phyloP scores from a whole-genome alignment of 2,888 invertebrate genomes.

The Eristalinus aeneus region DNA sequence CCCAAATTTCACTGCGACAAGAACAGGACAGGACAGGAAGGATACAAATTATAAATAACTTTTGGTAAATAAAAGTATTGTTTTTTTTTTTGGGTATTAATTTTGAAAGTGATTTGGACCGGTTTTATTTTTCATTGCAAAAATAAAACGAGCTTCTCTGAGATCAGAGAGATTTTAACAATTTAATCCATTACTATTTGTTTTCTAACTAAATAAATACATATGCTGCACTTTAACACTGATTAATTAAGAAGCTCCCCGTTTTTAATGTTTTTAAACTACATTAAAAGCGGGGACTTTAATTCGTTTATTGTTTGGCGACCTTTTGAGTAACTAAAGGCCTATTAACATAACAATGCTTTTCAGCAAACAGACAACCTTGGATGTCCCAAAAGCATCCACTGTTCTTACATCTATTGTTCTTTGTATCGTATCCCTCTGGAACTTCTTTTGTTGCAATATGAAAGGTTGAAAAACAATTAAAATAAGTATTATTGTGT shows the following conservation, averaged over 20 bases:
- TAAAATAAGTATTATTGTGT: conserved; percentile 62
- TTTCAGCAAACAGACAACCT: conserved; percentile 51
- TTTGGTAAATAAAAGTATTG: background rate
- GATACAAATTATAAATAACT: conserved; percentile 64
- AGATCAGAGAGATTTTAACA: too few relatives aligned
- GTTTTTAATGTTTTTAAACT: background rate
- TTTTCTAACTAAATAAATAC: background rate
- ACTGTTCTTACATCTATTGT: conserved; percentile 24
- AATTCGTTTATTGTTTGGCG: conserved; percentile 56
- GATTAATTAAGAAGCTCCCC: conserved; percentile 11
- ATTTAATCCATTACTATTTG: conserved; percentile 1
- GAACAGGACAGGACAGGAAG: too few relatives aligned
- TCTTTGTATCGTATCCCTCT: conserved; percentile 25
- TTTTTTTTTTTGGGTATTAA: too few relatives aligned
- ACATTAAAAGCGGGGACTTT: conserved; percentile 30
- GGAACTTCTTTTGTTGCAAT: conserved; percentile 37
- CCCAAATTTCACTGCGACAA: conserved; percentile 43
- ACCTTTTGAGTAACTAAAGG: conserved; percentile 44
- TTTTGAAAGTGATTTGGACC: conserved; percentile 12
- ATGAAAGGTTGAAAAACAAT: conserved; percentile 65
- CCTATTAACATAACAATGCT: conserved; percentile 61
- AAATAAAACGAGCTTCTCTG: too few relatives aligned
- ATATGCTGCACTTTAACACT: background rate
- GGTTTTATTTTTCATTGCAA: too few relatives aligned
- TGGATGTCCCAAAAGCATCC: conserved; percentile 31